Evolutionary conservation across 2,113 vertebrate species (phyloP).

Genomic region (Archocentrus centrarchus): DNA sequence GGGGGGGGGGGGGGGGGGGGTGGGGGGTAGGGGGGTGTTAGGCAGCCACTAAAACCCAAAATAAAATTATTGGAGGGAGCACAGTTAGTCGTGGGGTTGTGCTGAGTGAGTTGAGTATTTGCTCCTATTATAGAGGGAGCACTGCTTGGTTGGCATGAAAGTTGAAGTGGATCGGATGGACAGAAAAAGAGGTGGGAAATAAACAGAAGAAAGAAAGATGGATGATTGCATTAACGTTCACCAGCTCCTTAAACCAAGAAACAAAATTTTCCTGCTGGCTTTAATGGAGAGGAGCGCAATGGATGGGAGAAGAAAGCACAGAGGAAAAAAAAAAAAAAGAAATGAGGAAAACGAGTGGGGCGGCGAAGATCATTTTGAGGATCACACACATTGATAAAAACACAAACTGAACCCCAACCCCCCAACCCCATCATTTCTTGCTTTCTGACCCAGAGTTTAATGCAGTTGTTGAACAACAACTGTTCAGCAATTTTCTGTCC

Average conservation of each 20-base stretch:
- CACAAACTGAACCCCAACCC: too few relatives aligned
- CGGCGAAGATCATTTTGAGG: not conserved
- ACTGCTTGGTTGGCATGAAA: slow-evolving; percentile 20
- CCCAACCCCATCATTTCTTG: too few relatives aligned
- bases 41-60: not conserved
- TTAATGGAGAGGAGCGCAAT: not conserved
- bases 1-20: too few relatives aligned
- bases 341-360: not conserved
- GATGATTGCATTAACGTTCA: not conserved
- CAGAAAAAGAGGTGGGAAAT: too few relatives aligned
- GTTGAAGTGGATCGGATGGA: not conserved
- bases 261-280: not conserved
- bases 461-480: not conserved
- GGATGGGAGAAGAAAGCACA: not conserved
- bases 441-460: too few relatives aligned
- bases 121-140: slow-evolving; percentile 12
- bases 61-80: not conserved
- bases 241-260: not conserved
- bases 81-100: not conserved
- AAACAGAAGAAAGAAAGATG: not conserved
- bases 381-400: not conserved
- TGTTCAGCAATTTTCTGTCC: not conserved
- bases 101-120: slow-evolving; percentile 17
- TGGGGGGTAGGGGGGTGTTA: not conserved
- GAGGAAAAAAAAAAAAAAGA: not conserved